phyloP scores from a whole-genome alignment of 30 jellyfish, hydroid and myxozoan species.

The Calvadosia cruxmelitensis region DNA sequence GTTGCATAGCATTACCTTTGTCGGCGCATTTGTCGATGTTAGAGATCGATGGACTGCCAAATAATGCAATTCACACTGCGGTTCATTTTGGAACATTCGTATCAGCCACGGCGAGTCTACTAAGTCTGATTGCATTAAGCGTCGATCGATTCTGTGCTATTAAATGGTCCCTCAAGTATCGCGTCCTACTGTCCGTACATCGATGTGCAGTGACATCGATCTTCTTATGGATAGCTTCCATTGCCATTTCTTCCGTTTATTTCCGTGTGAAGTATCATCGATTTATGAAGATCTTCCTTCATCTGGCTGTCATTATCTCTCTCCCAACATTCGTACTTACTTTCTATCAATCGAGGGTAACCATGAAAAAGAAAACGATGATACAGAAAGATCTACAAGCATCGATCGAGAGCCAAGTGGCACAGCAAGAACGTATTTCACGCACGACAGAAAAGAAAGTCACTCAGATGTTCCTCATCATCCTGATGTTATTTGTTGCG shows the following conservation, averaged over 20 bases:
- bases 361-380: not conserved
- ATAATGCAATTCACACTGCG: conserved; percentile 7
- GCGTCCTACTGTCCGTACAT: conserved; percentile 31
- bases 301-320: conserved; percentile 42
- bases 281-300: conserved; percentile 34
- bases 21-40: conserved; percentile 38
- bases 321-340: conserved; percentile 51
- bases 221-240: conserved; percentile 53
- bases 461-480: conserved; percentile 16
- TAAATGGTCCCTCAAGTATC: conserved; percentile 26
- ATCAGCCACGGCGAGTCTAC: conserved; percentile 80
- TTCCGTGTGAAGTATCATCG: conserved; percentile 42
- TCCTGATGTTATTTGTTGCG: conserved; percentile 1
- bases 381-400: not conserved
- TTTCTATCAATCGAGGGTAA: conserved; percentile 6
- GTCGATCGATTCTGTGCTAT: conserved; percentile 63
- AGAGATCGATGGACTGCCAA: conserved; percentile 28
- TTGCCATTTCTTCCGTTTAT: conserved; percentile 44
- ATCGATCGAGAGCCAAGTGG: not conserved
- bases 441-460: conserved; percentile 7
- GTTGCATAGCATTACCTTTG: conserved; percentile 70
- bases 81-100: conserved; percentile 57
- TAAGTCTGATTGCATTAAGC: conserved; percentile 73
- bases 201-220: conserved; percentile 23
- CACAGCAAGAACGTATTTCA: not conserved